phyloP scores from a whole-genome alignment of 2,113 vertebrate genomes.

The Catharus bicknelli region DNA sequence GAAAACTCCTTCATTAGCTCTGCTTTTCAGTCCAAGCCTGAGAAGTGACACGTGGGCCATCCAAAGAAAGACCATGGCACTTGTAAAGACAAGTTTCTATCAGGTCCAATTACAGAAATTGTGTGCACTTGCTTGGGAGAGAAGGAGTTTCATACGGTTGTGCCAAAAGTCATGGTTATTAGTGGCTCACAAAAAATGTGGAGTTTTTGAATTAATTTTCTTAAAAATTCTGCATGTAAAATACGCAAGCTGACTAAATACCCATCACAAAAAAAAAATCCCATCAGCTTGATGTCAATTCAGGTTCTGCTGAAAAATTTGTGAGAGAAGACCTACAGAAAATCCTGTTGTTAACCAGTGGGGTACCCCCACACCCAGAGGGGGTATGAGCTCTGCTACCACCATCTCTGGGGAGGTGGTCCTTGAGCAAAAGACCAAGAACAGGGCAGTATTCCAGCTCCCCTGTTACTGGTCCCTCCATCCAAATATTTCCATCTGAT shows the following conservation, averaged over 20 bases:
- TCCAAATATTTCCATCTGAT: background rate
- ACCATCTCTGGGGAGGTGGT: background rate
- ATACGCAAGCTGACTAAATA: accelerated
- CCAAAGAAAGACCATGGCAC: background rate
- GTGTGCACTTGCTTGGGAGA: background rate
- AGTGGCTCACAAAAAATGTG: background rate
- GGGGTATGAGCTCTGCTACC: accelerated
- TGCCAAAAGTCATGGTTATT: background rate
- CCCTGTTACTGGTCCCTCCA: background rate
- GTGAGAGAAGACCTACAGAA: background rate
- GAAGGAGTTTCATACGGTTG: background rate
- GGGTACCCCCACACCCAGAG: background rate
- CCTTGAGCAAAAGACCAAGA: background rate
- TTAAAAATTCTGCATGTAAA: background rate
- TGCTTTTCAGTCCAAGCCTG: conserved; percentile 17
- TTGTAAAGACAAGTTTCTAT: background rate
- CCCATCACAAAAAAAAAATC: background rate
- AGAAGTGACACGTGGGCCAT: background rate
- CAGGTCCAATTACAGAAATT: background rate
- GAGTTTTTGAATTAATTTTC: background rate
- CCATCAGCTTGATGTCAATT: background rate
- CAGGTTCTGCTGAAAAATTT: background rate
- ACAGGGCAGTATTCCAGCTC: background rate
- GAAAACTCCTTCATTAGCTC: conserved; percentile 67
- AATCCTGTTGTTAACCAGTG: background rate